Evolutionary conservation across 2,888 invertebrate species (phyloP).

Genomic region (Andrena fulva): DNA sequence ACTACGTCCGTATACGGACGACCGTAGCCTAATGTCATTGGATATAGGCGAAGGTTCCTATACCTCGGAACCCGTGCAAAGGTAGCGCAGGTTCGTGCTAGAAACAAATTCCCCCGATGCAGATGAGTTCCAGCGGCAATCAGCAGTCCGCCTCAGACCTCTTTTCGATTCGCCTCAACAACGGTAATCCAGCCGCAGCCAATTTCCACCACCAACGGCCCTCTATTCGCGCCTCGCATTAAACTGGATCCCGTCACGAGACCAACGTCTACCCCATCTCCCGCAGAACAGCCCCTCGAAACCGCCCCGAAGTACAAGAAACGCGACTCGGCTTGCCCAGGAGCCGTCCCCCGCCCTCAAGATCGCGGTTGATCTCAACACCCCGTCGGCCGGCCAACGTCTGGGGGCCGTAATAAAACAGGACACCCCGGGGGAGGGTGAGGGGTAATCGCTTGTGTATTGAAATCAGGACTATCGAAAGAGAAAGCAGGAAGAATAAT

Average conservation of each 20-base stretch:
- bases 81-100: constrained; percentile 58
- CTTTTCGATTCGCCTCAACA: constrained; percentile 62
- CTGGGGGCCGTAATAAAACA: constrained; percentile 29
- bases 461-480: constrained; percentile 47
- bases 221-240: constrained; percentile 80
- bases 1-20: no score
- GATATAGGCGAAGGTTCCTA: neutral
- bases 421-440: constrained; percentile 2
- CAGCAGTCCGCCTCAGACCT: constrained; percentile 48
- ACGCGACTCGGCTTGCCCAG: neutral
- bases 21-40: neutral
- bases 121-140: constrained; percentile 65
- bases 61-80: neutral
- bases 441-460: constrained; percentile 7
- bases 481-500: constrained; percentile 61
- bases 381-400: neutral
- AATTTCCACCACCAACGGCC: constrained; percentile 70
- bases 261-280: constrained; percentile 42
- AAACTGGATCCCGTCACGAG: constrained; percentile 81
- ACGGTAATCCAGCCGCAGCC: constrained; percentile 73
- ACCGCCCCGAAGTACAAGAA: neutral
- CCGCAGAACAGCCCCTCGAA: neutral
- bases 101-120: constrained; percentile 67
- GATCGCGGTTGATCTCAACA: neutral
- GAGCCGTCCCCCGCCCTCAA: neutral